A percentile compares a stretch with the other conserved stretches of the same genome.
Evolutionary conservation across 1,140 invertebrate species (phyloP).

Genomic region (Drosophila pseudoobscura): DNA sequence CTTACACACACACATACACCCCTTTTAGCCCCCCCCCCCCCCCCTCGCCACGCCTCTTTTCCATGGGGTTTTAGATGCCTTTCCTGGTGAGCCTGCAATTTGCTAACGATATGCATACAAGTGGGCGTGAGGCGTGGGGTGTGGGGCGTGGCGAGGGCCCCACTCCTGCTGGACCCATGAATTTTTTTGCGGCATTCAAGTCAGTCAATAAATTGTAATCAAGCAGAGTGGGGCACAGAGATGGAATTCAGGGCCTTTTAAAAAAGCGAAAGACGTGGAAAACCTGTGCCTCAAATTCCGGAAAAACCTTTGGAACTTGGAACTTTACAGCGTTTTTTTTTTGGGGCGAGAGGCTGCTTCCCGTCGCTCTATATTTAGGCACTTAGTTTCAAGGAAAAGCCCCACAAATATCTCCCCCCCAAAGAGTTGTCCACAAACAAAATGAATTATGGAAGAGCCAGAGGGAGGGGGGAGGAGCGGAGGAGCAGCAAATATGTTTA

Average conservation of each 20-base stretch:
- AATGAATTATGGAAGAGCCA: slow-evolving; percentile 38
- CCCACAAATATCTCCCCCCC: too few relatives aligned
- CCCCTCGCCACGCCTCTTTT: neutral
- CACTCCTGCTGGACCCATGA: neutral
- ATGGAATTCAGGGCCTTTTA: too few relatives aligned
- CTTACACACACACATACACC: slow-evolving; percentile 45
- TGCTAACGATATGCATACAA: slow-evolving; percentile 82
- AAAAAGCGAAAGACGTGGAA: neutral
- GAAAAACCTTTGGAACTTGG: too few relatives aligned
- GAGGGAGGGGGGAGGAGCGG: neutral
- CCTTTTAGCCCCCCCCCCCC: slow-evolving; percentile 13
- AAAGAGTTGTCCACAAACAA: slow-evolving; percentile 1
- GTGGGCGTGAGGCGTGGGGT: slow-evolving; percentile 12
- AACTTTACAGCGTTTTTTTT: too few relatives aligned
- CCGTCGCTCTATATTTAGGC: too few relatives aligned
- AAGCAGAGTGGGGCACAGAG: slow-evolving; percentile 27
- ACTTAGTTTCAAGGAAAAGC: too few relatives aligned
- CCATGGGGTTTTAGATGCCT: neutral
- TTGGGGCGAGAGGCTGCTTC: too few relatives aligned
- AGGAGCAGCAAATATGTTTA: slow-evolving; percentile 60
- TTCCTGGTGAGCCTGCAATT: slow-evolving; percentile 73
- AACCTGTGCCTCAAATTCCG: neutral
- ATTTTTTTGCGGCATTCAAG: slow-evolving; percentile 22
- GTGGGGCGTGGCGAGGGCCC: neutral
- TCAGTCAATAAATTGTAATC: slow-evolving; percentile 69